Percentiles rank a stretch among this genome's conserved stretches.
phyloP scores from a whole-genome alignment of 2,797 vertebrate genomes.

The Eleutherodactylus coqui region DNA sequence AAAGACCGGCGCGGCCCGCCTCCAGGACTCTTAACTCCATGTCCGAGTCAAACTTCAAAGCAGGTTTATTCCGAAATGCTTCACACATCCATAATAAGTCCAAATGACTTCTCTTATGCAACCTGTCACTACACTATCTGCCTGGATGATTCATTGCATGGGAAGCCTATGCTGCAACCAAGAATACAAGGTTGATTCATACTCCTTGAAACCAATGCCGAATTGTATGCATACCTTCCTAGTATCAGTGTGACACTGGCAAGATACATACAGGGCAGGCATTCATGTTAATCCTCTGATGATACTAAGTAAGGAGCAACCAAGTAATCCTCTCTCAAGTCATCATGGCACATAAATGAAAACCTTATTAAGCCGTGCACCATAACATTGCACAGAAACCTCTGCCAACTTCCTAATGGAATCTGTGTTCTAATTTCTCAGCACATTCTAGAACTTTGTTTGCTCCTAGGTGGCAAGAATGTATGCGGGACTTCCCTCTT shows the following conservation, averaged over 20 bases:
- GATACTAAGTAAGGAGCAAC: slow-evolving; percentile 29
- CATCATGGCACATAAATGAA: background rate
- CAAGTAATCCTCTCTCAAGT: background rate
- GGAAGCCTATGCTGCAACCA: background rate
- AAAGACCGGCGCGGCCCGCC: too few relatives aligned
- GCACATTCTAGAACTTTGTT: background rate
- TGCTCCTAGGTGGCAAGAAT: too few relatives aligned
- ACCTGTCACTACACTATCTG: background rate
- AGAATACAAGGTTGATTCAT: slow-evolving; percentile 17
- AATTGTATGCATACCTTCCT: slow-evolving; percentile 17
- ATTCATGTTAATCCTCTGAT: slow-evolving; percentile 19
- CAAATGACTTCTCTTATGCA: background rate
- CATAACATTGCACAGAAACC: background rate
- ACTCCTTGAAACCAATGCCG: background rate
- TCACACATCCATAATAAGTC: background rate
- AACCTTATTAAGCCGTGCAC: background rate
- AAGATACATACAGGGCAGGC: background rate
- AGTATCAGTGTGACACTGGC: slow-evolving; percentile 10
- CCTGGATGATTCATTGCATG: background rate
- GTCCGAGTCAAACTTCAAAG: too few relatives aligned
- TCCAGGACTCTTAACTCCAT: too few relatives aligned
- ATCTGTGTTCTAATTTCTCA: background rate
- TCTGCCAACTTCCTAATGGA: background rate
- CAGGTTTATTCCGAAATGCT: background rate
- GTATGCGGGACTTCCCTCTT: too few relatives aligned